A percentile compares a stretch with the other conserved stretches of the same genome.
phyloP scores from a whole-genome alignment of 2,888 invertebrate species.

The Gisinianus flammeolus region DNA sequence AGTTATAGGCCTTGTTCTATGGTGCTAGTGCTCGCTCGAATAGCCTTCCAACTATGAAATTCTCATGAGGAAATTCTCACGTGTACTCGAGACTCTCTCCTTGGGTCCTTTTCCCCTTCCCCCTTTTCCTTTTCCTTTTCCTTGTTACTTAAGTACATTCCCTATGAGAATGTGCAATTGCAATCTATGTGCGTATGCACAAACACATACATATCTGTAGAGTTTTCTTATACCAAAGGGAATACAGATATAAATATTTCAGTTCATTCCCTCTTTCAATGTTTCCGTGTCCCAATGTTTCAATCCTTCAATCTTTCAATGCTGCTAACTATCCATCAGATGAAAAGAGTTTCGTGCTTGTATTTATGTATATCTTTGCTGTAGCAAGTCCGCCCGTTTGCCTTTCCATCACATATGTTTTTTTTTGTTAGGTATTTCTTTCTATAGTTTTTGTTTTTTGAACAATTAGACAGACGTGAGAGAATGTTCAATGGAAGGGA shows the following conservation, averaged over 20 bases:
- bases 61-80: constrained; percentile 20
- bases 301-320: too few relatives aligned
- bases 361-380: neutral
- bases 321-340: too few relatives aligned
- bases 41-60: constrained; percentile 23
- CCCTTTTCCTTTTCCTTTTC: neutral
- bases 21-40: neutral
- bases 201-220: neutral
- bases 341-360: too few relatives aligned
- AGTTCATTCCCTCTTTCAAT: too few relatives aligned
- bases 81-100: neutral
- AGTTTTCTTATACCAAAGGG: too few relatives aligned
- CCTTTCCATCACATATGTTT: neutral
- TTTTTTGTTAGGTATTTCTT: neutral
- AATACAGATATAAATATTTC: too few relatives aligned
- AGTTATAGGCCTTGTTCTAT: neutral
- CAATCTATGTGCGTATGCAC: neutral
- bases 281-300: too few relatives aligned
- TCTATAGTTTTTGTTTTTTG: neutral
- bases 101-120: neutral
- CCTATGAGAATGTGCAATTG: neutral
- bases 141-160: neutral
- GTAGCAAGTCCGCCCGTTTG: neutral
- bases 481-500: neutral
- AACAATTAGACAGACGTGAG: neutral